These are phyloP conservation scores for Zonotrichia albicollis DNA, from an alignment of 2,797 vertebrate species.

Conservation along the genomic window DNA sequence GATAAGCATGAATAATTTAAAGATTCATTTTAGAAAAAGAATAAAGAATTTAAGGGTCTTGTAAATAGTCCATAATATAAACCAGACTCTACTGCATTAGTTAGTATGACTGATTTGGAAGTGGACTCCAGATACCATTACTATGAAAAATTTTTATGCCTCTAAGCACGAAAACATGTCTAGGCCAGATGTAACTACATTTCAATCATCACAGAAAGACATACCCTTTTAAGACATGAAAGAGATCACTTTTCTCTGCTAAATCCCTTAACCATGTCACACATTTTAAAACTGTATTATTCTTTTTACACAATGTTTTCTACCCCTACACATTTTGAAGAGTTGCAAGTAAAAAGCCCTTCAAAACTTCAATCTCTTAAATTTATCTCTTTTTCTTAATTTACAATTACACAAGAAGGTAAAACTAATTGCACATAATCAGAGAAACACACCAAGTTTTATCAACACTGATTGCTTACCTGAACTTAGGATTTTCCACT, in stretches of 20 bases:
- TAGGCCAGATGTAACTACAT: background rate
- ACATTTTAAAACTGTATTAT: background rate
- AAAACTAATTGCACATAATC: background rate
- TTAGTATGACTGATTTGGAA: background rate
- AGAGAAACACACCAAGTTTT: background rate
- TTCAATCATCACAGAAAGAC: background rate
- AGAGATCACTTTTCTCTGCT: background rate
- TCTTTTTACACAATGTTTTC: background rate
- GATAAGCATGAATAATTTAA: background rate
- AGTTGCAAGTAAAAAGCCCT: background rate
- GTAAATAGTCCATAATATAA: background rate
- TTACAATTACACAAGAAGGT: background rate
- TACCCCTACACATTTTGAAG: background rate
- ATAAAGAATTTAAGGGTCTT: background rate
- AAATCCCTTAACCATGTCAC: background rate
- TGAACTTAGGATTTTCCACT: slow-evolving; percentile 92
- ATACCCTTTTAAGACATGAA: background rate
- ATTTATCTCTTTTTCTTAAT: background rate
- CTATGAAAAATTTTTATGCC: background rate
- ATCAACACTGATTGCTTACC: slow-evolving; percentile 73
- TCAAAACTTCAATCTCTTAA: background rate
- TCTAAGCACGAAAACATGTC: background rate
- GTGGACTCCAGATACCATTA: background rate
- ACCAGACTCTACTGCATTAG: background rate
- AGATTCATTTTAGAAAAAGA: background rate